Conservation (phyloP, 2,888 invertebrate genomes). For the Drosophila antonietae region DNA sequence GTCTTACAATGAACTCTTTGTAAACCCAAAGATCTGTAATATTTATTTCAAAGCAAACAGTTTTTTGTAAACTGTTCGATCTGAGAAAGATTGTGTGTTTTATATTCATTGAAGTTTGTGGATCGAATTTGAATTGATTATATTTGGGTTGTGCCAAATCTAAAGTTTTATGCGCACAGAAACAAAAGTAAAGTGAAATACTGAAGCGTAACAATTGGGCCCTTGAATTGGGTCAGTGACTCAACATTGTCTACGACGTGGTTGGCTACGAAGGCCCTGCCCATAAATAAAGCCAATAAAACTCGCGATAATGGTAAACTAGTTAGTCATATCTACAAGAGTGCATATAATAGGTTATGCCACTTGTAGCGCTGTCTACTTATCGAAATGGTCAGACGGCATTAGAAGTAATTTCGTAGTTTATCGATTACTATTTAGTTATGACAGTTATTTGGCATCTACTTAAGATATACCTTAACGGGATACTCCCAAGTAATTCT, state of each 20-base stretch:
- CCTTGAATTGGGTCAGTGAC: constrained; percentile 61
- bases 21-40: constrained; percentile 12
- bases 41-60: background rate
- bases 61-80: background rate
- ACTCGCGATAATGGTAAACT: constrained; percentile 57
- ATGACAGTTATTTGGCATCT: constrained; percentile 9
- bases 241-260: constrained; percentile 36
- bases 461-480: background rate
- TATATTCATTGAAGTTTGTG: constrained; percentile 1
- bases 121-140: background rate
- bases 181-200: constrained; percentile 51
- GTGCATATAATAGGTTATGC: background rate
- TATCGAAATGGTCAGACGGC: constrained; percentile 28
- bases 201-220: constrained; percentile 40
- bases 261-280: constrained; percentile 19
- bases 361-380: constrained; percentile 1
- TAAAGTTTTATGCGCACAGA: background rate
- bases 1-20: constrained; percentile 44
- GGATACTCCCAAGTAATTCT: background rate
- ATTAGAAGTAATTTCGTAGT: constrained; percentile 12
- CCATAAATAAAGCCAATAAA: constrained; percentile 50
- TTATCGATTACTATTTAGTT: constrained; percentile 18
- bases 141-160: background rate
- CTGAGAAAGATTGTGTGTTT: background rate
- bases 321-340: constrained; percentile 38